phyloP scores from a whole-genome alignment of 2,888 invertebrate genomes.

The Luperina nickerlii region DNA sequence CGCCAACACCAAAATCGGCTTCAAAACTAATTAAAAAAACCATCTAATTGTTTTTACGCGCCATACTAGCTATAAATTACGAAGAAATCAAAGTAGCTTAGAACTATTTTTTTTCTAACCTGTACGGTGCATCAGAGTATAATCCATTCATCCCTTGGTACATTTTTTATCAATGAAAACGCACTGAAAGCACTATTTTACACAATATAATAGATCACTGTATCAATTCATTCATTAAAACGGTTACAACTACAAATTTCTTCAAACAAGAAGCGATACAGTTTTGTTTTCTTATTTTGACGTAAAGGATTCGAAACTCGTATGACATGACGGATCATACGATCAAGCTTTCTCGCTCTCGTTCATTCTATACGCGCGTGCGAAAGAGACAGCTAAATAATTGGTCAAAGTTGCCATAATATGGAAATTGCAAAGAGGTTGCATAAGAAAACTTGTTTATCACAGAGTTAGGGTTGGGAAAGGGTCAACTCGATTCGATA shows the following conservation, averaged over 20 bases:
- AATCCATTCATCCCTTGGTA: conserved; percentile 85
- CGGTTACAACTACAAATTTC: conserved; percentile 75
- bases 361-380: conserved; percentile 57
- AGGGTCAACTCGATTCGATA: conserved; percentile 70
- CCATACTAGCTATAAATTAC: conserved; percentile 38
- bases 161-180: conserved; percentile 75
- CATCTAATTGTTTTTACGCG: neutral
- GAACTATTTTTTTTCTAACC: conserved; percentile 78
- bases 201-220: conserved; percentile 65
- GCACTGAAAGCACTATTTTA: conserved; percentile 70
- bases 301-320: conserved; percentile 74
- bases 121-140: conserved; percentile 85
- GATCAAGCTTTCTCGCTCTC: conserved; percentile 78
- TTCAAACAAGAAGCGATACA: conserved; percentile 67
- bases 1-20: conserved; percentile 29
- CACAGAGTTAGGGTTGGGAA: conserved; percentile 67
- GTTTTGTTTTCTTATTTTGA: conserved; percentile 83
- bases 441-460: conserved; percentile 66
- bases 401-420: conserved; percentile 72
- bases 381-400: conserved; percentile 70
- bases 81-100: conserved; percentile 42
- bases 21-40: conserved; percentile 4
- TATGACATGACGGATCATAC: conserved; percentile 86
- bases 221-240: conserved; percentile 60
- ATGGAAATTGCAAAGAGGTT: conserved; percentile 68